Evolutionary conservation across 30 jellyfish, hydroid and myxozoan species (phyloP), one percentile per base, ranked within the genome.

Genomic region (Aurelia sp.): DNA sequence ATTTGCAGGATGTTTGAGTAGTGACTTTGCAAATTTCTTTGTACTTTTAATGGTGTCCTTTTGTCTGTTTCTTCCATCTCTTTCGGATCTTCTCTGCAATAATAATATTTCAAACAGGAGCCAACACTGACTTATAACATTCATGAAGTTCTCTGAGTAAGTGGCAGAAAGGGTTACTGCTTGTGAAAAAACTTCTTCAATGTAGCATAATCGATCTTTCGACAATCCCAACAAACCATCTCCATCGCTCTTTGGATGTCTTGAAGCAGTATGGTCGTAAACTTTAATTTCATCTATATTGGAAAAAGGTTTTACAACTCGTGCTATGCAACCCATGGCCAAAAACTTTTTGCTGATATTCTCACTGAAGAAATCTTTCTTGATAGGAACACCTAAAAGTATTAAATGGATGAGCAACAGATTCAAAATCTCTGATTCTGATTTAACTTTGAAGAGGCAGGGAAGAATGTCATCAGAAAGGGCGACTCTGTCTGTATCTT

Each of bases 401-500:
- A 83, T 17, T 77, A 94, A 72, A 70, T 69, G 80, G 13, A 80
- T 13, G 63, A 94, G 66, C n/a, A 94, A 11, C 71, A 94, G 51
- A 20, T 73, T 70, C 76, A 64, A 57, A 18, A 65, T 53, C 35
- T 90, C 72, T 18, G 65, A 71, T 16, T 65, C 95, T 17, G 89
- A 51, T 27, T 64, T 47, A 17, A 89, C 44, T 52, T 81, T 85
- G 79, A 94, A 94, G 27, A 89, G 77, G 22, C 86, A 85, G 0
- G 78, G 81, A 8, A 90, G 51, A 18, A 94, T 58, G 83, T 94
- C 99, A 58, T 85, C 97, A 71, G 86, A 89, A 6, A 94, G 71
- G 15, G 88, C 96, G 48, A 91, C 53, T 18, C 99, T 87, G 22
- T 94, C 99, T 18, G 97, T 80, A 62, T 94, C 99, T 22, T 84